Base-by-base conservation (phyloP, 2,888 invertebrate species). In the Crematogaster levior region DNA sequence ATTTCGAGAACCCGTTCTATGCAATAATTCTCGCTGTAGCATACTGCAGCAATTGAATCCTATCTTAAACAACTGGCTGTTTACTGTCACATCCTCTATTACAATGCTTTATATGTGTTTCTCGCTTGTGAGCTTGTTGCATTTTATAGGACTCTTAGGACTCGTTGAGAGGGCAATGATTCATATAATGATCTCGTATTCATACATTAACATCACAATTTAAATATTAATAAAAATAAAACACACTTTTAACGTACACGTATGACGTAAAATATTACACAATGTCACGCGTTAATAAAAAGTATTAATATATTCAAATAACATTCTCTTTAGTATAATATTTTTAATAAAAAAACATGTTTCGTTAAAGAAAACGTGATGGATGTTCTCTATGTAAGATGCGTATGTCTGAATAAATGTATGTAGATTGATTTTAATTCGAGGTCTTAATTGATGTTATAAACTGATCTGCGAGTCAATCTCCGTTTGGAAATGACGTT, bases 401-500 rank as follows among this genome's bases (percentile, higher is more conserved):
- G 10, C 10, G 40, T 27, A n/a, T 5, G 15, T n/a, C 27, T 40
- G 18, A 27, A 34, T 24, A 56, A 79, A 79, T 34, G 15, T 6
- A 37, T 30, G 18, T 40, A 37, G 60, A 84, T 83, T 83, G 84
- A 83, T 65, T 77, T 73, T 74, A 68, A 68, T 87, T 53, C 66
- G 40, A 66, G 58, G 53, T 65, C 84, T 79, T 87, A 86, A 89
- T 89, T 84, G 84, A 82, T 63, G 30, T 66, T 81, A 86, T 89
- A 79, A 82, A 83, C 68, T 51, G 56, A n/a, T 75, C 24, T 30
- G 81, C 73, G 84, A 84, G 81, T 87, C 90, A 91, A 92, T 91
- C 90, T 92, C 90, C 92, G 92, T 60, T 90, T 85, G 83, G 89
- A 85, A 91, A 91, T 91, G 90, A 86, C 84, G 80, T 89, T 84